Conservation (phyloP, 64 coral and sea anemone genomes). For the Astreopora myriophthalma region DNA sequence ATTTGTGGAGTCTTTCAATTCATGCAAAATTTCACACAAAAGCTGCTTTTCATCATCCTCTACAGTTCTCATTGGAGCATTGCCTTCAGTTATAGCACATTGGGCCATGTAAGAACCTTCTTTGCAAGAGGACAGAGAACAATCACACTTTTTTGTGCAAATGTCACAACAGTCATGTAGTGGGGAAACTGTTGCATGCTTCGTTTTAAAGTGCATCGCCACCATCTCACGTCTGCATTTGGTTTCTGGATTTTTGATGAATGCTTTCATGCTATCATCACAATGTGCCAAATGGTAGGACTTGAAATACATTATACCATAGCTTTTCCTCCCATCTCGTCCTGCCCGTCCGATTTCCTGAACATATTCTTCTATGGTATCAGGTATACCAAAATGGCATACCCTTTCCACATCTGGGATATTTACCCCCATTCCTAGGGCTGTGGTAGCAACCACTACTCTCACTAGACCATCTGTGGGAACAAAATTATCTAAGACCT, state of each 20-base stretch:
- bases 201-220: background rate
- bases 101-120: background rate
- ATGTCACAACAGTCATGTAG: conserved; percentile 21
- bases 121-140: background rate
- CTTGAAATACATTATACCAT: conserved; percentile 1
- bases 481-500: conserved; percentile 41
- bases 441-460: conserved; percentile 58
- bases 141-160: background rate
- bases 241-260: conserved; percentile 5
- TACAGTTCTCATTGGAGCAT: conserved; percentile 40
- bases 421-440: conserved; percentile 54
- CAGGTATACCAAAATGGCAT: conserved; percentile 52
- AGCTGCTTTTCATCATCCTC: conserved; percentile 44
- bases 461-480: background rate
- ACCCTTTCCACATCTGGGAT: conserved; percentile 47
- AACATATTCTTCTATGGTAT: conserved; percentile 50
- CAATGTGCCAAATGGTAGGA: background rate
- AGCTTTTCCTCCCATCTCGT: conserved; percentile 34
- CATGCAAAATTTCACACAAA: conserved; percentile 37
- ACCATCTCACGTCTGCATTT: conserved; percentile 37
- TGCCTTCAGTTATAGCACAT: background rate
- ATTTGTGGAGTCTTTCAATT: conserved; percentile 28
- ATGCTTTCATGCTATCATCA: conserved; percentile 2
- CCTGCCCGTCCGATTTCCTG: conserved; percentile 68
- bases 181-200: background rate